Evolutionary conservation across 1,140 invertebrate genomes (phyloP), one percentile per base, ranked within the genome.

Genomic region (Aphaenogaster rudis): DNA sequence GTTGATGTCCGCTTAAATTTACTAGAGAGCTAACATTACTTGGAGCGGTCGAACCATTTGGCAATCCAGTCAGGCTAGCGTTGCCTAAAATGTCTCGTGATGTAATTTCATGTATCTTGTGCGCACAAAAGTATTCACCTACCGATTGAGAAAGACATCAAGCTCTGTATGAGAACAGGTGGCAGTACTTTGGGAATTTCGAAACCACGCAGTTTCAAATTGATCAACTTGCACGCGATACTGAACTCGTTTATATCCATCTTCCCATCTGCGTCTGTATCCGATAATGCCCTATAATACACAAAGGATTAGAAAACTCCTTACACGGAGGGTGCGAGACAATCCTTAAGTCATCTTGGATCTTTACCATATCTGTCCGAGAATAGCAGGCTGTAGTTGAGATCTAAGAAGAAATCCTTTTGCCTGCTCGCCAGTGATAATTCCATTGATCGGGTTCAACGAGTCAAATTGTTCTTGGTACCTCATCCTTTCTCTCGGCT

Each of bases 181-280:
- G 99, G 99, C 71, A 99, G 95, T 6, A 96, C 94, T 93, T 98
- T 97, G 1, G 99, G 99, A 81, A 99, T 96, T 94, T 99, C 98
- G 94, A 98, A 97, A 17, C 99, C 99, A 88, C 98, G 97, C 28
- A 99, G 96, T 96, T 99, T 99, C 78, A 99, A 96, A 95, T 98
- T 98, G 69, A 99, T 99, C 64, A 99, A 96, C 96, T 99, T 99
- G 96, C 99, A 99, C 67, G 99, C 99, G 92, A 99, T 99, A 72
- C 98, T 99, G 95, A 99, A 99, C 95, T 99, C 99, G 93, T 98
- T 98, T 67, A 98, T 97, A 95, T 99, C 98, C 97, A 99, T 98
- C 96, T 98, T 98, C 0, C 99, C 99, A 97, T 99, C 99, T 61
- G 97, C 97, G 96, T 99, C 99, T 72, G 98, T 98, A 95, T 99